Base-by-base conservation (phyloP, 2,797 vertebrate species). In the Spondyliosoma cantharus region DNA sequence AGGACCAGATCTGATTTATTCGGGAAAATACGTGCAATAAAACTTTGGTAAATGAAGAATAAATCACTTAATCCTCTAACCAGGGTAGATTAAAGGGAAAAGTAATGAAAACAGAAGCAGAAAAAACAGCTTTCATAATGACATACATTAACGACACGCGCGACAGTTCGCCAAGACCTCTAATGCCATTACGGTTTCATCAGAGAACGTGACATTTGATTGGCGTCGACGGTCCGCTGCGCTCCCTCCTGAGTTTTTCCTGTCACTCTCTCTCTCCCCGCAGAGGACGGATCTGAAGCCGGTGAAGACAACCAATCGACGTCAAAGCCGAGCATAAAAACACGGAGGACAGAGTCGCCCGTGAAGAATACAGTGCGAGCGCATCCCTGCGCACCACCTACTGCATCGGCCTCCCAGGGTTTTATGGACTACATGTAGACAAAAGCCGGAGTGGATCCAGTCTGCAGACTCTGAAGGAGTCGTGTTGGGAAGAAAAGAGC, bases 201-300 rank as follows among this genome's bases (percentile, higher is more conserved):
- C 78, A 79, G 24, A 76, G 43, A 72, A 13, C 29, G 43, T 82
- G 59, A 71, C 87, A 74, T 68, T 64, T 89, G 86, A 86, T 43
- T 87, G 88, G 78, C 78, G 68, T 45, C 46, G 80, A 83, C 62
- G 78, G 37, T 73, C 62, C 37, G 25, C 73, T 73, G 68, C 48
- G 85, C 74, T 82, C 75, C 61, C 68, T 52, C 25, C 7, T 84
- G 71, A 86, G 74, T 80, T 37, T 2, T 86, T 52, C 76, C 66
- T 72, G 37, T 88, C 67, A 19, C 78, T 80, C 29, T 80, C 25
- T 80, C n/a, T 78, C 80, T 76, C 73, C 76, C 79, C 80, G 37
- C 90, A 94, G 91, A 79, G 80, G 85, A 46, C 27, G 37, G 65
- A 81, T 83, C 80, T 76, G 73, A 74, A 83, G 77, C 73, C 81